A percentile compares a stretch with the other conserved stretches of the same genome.
Conservation (phyloP, 2,888 invertebrate genomes). For the Argyresthia albistria region DNA sequence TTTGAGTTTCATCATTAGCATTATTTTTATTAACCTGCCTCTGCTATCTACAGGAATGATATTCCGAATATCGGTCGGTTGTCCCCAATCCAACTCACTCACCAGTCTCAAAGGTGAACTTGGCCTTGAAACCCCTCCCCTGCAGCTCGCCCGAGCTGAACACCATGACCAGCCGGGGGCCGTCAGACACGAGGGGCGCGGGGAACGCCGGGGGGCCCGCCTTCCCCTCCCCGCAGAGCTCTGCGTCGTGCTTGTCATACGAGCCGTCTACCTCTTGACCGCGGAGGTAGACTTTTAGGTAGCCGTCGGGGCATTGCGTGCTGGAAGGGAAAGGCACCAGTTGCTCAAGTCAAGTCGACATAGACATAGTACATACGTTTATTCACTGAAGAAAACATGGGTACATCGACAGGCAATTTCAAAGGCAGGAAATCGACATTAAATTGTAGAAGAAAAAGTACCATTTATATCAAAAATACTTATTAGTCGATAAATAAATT, state of each 20-base stretch:
- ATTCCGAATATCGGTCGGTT: too few relatives aligned
- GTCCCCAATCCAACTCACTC: constrained; percentile 14
- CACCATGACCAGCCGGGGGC: constrained; percentile 94
- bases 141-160: constrained; percentile 94
- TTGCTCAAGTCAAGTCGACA: background rate
- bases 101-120: constrained; percentile 89
- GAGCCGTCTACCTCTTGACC: constrained; percentile 94
- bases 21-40: too few relatives aligned
- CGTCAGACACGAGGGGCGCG: constrained; percentile 88
- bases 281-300: constrained; percentile 90
- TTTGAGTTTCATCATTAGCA: too few relatives aligned
- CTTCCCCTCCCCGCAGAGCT: constrained; percentile 85
- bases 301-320: constrained; percentile 88
- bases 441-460: background rate
- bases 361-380: too few relatives aligned
- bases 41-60: too few relatives aligned
- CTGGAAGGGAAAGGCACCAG: constrained; percentile 7
- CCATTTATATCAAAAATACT: too few relatives aligned
- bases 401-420: too few relatives aligned
- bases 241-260: constrained; percentile 94
- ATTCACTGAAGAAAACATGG: too few relatives aligned
- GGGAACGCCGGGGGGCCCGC: constrained; percentile 70
- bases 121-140: constrained; percentile 93
- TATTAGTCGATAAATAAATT: too few relatives aligned
- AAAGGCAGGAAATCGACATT: too few relatives aligned